Conservation (phyloP, 1,140 invertebrate species). For the Amphibalanus amphitrite region DNA sequence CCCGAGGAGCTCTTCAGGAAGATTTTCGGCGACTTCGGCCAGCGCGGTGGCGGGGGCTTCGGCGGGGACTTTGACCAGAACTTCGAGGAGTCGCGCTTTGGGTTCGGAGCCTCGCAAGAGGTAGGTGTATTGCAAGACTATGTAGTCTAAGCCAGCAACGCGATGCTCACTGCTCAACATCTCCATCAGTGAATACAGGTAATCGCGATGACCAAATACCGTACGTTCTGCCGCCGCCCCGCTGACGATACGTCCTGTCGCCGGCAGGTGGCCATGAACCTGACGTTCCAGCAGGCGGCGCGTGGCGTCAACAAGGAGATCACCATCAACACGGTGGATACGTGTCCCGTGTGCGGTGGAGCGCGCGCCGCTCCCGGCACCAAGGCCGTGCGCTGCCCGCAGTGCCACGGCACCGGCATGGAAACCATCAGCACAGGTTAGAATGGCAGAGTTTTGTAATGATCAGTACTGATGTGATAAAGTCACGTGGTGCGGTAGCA, state of each 20-base stretch:
- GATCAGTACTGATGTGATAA: too few species aligned
- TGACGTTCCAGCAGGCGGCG: constrained; percentile 90
- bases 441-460: too few species aligned
- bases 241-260: too few species aligned
- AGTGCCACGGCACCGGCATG: constrained; percentile 96
- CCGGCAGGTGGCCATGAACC: constrained; percentile 54
- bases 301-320: constrained; percentile 89
- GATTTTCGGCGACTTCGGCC: constrained; percentile 32
- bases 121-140: too few species aligned
- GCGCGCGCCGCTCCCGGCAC: constrained; percentile 67
- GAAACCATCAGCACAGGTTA: constrained; percentile 60
- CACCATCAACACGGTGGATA: constrained; percentile 77
- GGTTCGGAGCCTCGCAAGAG: constrained; percentile 79
- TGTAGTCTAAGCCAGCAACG: too few species aligned
- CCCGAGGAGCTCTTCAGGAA: constrained; percentile 80
- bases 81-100: constrained; percentile 68
- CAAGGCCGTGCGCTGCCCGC: constrained; percentile 64
- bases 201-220: too few species aligned
- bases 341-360: constrained; percentile 76
- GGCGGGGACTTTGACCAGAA: constrained; percentile 42
- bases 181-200: too few species aligned
- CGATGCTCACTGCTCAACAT: too few species aligned
- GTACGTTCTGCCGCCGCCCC: too few species aligned
- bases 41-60: constrained; percentile 18
- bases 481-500: too few species aligned